Base-by-base conservation (phyloP, 2,113 vertebrate species). In the Engystomops pustulosus region DNA sequence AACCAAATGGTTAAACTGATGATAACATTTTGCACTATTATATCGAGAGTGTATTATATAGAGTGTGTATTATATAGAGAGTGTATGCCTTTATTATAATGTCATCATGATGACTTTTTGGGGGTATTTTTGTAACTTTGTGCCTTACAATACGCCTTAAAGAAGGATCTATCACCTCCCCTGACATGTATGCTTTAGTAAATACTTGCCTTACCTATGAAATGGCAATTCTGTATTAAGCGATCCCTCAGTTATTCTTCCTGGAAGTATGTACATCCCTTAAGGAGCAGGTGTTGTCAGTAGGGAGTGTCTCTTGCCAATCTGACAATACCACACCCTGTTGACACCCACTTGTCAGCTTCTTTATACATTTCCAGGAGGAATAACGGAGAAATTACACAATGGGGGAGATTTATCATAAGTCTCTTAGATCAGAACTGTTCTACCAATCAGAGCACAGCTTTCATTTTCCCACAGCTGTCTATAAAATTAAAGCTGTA, bases 1-100 rank as follows among this genome's bases (percentile, higher is more conserved):
- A 32, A 69, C 34, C 30, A 38, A 38, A 58, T 51, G 49, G n/a
- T 38, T 38, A 15, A 77, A 77, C n/a, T 12, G 25, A 18, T 49
- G 25, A 74, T 58, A 58, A 36, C 27, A 41, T 9, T 36, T 60
- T 78, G 74, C 74, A 77, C 74, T 58, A 58, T 77, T 77, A 55
- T 77, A 36, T 36, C 18, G 6, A 36, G 17, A 9, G 18, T 67
- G 17, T 67, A 17, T 36, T 67, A 67, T 65, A 36, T 36, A 36
- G 62, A 36, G 62, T 25, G 17, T 36, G 30, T 67, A 67, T 34
- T 15, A 15, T 10, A 23, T 65, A 11, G 8, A 32, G 47, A 2
- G 2, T 49, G 3, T 47, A 6, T 2, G 7, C 8, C 30, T 20
- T 15, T 6, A 65, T 34, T 65, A 30, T 14, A 23, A 25, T 25